Conservation (phyloP, 2,797 vertebrate species). For the Orestias chungarensis region DNA sequence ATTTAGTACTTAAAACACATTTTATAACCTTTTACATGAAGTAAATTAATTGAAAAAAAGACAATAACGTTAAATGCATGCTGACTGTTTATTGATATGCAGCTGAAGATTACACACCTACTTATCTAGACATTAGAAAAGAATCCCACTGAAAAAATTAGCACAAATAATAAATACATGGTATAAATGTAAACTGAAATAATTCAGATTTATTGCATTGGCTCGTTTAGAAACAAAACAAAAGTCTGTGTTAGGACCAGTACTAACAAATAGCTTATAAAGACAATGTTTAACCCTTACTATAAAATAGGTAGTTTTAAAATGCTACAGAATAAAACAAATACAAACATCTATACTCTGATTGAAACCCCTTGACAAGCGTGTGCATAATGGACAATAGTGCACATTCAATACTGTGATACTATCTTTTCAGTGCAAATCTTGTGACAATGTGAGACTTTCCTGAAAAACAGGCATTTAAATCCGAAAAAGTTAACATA, state of each 20-base stretch:
- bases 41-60: background rate
- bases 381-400: conserved; percentile 29
- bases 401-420: conserved; percentile 50
- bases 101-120: conserved; percentile 31
- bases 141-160: conserved; percentile 9
- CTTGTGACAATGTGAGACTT: conserved; percentile 18
- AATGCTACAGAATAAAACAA: conserved; percentile 30
- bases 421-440: conserved; percentile 62
- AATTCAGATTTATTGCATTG: background rate
- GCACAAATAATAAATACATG: conserved; percentile 59
- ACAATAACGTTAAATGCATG: conserved; percentile 3
- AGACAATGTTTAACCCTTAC: conserved; percentile 9
- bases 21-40: background rate
- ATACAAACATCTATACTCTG: conserved; percentile 30
- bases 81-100: conserved; percentile 61
- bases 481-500: conserved; percentile 17
- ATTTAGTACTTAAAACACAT: background rate
- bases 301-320: conserved; percentile 53
- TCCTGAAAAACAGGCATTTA: conserved; percentile 14
- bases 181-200: conserved; percentile 15
- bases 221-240: conserved; percentile 18
- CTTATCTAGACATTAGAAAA: conserved; percentile 10
- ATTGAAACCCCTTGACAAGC: conserved; percentile 19
- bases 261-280: conserved; percentile 24
- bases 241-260: background rate